A percentile compares a stretch with the other conserved stretches of the same genome.
phyloP scores from a whole-genome alignment of 2,888 invertebrate genomes.

The Chrysopilus asiliformis region DNA sequence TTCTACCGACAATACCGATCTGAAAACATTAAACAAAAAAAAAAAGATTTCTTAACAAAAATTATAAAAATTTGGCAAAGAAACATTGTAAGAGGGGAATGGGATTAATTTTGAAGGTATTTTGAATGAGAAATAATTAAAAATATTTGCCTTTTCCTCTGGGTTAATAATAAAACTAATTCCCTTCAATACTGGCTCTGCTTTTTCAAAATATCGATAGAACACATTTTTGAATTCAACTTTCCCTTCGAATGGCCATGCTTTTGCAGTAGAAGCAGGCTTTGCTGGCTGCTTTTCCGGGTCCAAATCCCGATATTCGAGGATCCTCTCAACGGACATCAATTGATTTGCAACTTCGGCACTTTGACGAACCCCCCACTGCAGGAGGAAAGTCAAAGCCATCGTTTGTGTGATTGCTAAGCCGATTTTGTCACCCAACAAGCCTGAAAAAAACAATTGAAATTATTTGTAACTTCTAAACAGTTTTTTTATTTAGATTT shows the following conservation, averaged over 20 bases:
- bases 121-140: too few relatives aligned
- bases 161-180: constrained; percentile 43
- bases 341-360: constrained; percentile 55
- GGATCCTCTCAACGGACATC: constrained; percentile 57
- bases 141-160: constrained; percentile 44
- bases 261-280: constrained; percentile 8
- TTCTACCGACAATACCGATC: constrained; percentile 49
- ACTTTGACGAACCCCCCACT: constrained; percentile 62
- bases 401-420: constrained; percentile 41
- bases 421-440: constrained; percentile 39
- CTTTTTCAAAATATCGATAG: constrained; percentile 61
- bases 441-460: too few relatives aligned
- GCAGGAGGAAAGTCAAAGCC: constrained; percentile 39
- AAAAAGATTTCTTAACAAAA: too few relatives aligned
- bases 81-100: too few relatives aligned
- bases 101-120: too few relatives aligned
- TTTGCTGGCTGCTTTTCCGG: constrained; percentile 35
- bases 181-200: constrained; percentile 66
- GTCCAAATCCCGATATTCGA: constrained; percentile 43
- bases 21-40: too few relatives aligned
- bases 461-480: too few relatives aligned
- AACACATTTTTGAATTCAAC: constrained; percentile 39
- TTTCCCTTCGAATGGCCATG: constrained; percentile 41
- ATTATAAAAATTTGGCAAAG: too few relatives aligned
- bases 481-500: too few relatives aligned